A percentile compares a stretch with the other conserved stretches of the same genome.
Conservation (phyloP, 2,888 invertebrate species). For the Orthonychiurus folsomi region DNA sequence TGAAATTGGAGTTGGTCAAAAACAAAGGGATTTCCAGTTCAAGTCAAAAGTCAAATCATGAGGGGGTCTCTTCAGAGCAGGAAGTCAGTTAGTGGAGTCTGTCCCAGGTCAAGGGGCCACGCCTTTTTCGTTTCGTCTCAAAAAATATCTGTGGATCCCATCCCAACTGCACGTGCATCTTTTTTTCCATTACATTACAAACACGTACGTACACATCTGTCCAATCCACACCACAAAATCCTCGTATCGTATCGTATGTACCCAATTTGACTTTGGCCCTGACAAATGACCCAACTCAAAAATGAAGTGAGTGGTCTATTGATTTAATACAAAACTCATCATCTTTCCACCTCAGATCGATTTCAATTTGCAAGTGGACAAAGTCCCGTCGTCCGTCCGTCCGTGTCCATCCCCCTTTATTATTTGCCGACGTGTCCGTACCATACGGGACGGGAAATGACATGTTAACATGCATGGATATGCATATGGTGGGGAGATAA, state of each 20-base stretch:
- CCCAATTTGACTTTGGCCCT: no score
- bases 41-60: background rate
- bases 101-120: no score
- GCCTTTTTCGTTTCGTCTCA: no score
- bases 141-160: no score
- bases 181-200: no score
- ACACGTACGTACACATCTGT: no score
- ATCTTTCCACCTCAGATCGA: background rate
- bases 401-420: no score
- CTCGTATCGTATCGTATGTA: no score
- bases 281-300: background rate
- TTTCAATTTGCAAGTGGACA: background rate
- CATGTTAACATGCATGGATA: background rate
- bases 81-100: background rate
- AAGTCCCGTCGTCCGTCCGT: no score
- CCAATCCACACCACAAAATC: background rate
- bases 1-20: background rate
- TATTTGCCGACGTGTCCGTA: no score
- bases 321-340: background rate
- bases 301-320: background rate
- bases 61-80: background rate
- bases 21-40: background rate
- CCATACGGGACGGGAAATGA: no score
- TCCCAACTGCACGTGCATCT: no score
- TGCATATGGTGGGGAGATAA: background rate